Conservation (phyloP, 2,888 invertebrate species). For the Drosophila colorata region DNA sequence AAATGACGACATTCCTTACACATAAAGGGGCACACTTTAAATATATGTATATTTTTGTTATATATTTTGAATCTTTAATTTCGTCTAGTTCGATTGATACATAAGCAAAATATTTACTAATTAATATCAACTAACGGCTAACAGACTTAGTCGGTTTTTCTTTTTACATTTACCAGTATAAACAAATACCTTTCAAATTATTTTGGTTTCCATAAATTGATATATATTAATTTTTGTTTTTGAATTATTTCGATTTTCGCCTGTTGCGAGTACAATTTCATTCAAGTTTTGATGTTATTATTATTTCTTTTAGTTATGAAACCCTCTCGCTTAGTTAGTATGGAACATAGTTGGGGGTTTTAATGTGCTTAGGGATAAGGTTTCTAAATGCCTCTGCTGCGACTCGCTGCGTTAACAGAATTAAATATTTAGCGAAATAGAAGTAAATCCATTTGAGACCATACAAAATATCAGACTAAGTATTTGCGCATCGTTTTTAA, state of each 20-base stretch:
- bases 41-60: conserved; percentile 16
- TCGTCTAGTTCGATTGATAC: conserved; percentile 52
- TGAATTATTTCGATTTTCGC: conserved; percentile 14
- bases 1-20: too few species aligned
- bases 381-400: conserved; percentile 32
- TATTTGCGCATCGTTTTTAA: conserved; percentile 48
- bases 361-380: neutral
- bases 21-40: neutral
- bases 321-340: conserved; percentile 58
- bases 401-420: neutral
- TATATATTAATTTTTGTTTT: conserved; percentile 12
- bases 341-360: conserved; percentile 18
- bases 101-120: conserved; percentile 63
- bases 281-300: conserved; percentile 17
- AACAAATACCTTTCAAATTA: conserved; percentile 25
- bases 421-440: conserved; percentile 4
- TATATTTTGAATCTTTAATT: conserved; percentile 36
- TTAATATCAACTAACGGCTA: conserved; percentile 67
- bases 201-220: conserved; percentile 5
- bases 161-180: conserved; percentile 19
- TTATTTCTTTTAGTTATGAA: conserved; percentile 50
- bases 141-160: conserved; percentile 73
- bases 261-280: conserved; percentile 20
- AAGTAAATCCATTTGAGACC: conserved; percentile 29
- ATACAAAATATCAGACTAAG: conserved; percentile 66